Evolutionary conservation across 2,113 vertebrate species (phyloP).

Genomic region (Caracal caracal): DNA sequence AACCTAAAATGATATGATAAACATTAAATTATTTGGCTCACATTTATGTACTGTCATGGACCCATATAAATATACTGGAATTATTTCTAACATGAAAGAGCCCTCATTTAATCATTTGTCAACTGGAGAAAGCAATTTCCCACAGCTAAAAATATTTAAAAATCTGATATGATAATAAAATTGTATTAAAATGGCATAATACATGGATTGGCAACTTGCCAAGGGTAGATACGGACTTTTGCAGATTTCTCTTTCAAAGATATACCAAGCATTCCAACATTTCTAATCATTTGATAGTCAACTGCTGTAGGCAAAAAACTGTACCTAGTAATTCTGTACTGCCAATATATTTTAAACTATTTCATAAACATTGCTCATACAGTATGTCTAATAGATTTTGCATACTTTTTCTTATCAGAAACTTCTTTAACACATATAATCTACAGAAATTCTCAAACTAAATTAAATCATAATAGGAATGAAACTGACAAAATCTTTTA

Average conservation of each 20-base stretch:
- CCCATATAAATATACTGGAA: conserved; percentile 16
- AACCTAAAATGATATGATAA: conserved; percentile 68
- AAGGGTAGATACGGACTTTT: conserved; percentile 48
- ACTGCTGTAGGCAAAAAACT: conserved; percentile 57
- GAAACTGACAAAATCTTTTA: conserved; percentile 67
- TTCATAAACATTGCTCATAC: conserved; percentile 63
- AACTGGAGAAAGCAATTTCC: conserved; percentile 67
- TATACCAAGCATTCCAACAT: conserved; percentile 44
- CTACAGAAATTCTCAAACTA: conserved; percentile 70
- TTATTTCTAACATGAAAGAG: conserved; percentile 55
- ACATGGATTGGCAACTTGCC: conserved; percentile 57
- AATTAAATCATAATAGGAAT: conserved; percentile 74
- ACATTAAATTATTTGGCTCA: conserved; percentile 52
- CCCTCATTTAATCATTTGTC: conserved; percentile 49
- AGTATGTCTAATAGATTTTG: conserved; percentile 70
- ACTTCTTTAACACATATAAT: conserved; percentile 67
- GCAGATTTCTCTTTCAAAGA: conserved; percentile 68
- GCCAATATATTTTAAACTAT: conserved; percentile 54
- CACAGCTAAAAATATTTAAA: conserved; percentile 67
- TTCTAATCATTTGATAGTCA: conserved; percentile 69
- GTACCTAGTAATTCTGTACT: conserved; percentile 46
- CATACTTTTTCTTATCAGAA: conserved; percentile 73
- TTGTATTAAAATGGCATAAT: conserved; percentile 72
- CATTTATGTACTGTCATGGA: conserved; percentile 26
- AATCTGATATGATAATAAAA: conserved; percentile 70